Conservation (phyloP, 2,888 invertebrate genomes). For the Mythimna ferrago region DNA sequence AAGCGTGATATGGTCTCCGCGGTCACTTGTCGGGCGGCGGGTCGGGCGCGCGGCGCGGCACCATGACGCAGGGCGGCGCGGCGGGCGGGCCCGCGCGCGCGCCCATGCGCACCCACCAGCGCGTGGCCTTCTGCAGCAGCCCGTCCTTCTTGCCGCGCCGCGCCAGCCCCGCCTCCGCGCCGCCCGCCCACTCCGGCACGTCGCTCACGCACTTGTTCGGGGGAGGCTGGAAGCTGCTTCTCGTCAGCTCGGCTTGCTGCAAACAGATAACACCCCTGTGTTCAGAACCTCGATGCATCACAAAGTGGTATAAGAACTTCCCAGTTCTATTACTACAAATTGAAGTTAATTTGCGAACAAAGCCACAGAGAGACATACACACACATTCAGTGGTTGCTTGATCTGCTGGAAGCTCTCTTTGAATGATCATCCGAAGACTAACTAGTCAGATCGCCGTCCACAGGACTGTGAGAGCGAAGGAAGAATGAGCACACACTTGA, state of each 20-base stretch:
- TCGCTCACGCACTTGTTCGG: constrained; percentile 93
- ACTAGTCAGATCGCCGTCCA: background rate
- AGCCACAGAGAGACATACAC: too few species aligned
- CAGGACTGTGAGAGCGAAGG: background rate
- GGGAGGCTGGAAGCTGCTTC: constrained; percentile 92
- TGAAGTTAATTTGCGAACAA: too few species aligned
- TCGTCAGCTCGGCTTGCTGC: constrained; percentile 93
- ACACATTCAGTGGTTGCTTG: too few species aligned
- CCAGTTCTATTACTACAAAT: too few species aligned
- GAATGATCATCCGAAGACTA: too few species aligned
- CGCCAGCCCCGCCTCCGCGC: constrained; percentile 67
- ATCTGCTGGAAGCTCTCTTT: too few species aligned
- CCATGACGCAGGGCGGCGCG: constrained; percentile 66
- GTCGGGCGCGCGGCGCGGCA: constrained; percentile 66
- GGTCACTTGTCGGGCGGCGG: constrained; percentile 77
- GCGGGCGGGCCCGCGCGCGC: constrained; percentile 73
- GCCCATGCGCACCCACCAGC: constrained; percentile 89
- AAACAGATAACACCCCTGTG: constrained; percentile 57
- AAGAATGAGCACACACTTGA: background rate
- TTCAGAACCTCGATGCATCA: background rate
- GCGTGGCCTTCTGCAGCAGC: constrained; percentile 89
- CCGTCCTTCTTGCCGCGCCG: constrained; percentile 85
- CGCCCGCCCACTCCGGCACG: constrained; percentile 91
- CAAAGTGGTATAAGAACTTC: too few species aligned
- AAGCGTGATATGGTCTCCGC: constrained; percentile 85